These are phyloP conservation scores for Lithobius niger DNA, from an alignment of 1,140 invertebrate genomes.

Conservation along the genomic window DNA sequence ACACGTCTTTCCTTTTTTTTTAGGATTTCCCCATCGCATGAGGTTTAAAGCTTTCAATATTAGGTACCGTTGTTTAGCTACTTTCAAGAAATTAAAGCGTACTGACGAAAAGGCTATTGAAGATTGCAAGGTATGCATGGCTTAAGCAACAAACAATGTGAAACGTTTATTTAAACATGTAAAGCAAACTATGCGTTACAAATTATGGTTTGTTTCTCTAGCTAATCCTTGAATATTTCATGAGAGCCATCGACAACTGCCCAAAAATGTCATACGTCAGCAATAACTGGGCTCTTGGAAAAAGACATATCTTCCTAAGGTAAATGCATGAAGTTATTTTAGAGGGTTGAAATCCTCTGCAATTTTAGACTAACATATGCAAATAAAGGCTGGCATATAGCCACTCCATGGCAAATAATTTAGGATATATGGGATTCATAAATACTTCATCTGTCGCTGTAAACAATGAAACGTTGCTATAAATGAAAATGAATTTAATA, in stretches of 20 bases:
- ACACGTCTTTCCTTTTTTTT: constrained; percentile 12
- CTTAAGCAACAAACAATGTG: too few relatives aligned
- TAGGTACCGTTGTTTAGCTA: constrained; percentile 65
- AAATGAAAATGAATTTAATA: too few relatives aligned
- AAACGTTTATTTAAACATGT: too few relatives aligned
- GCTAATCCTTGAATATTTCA: constrained; percentile 51
- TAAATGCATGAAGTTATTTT: constrained; percentile 21
- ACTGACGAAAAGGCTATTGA: constrained; percentile 66
- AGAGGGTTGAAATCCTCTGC: neutral
- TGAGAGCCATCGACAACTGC: constrained; percentile 30
- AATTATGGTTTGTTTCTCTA: constrained; percentile 20
- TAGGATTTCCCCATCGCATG: constrained; percentile 83
- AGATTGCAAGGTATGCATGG: constrained; percentile 41
- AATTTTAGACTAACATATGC: neutral
- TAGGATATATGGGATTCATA: too few relatives aligned
- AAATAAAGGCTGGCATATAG: neutral
- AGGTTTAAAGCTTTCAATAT: constrained; percentile 84
- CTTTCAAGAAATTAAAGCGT: constrained; percentile 54
- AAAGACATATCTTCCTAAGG: constrained; percentile 77
- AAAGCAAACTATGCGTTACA: neutral
- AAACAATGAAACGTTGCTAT: too few relatives aligned
- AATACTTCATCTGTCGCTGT: too few relatives aligned
- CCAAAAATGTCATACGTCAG: constrained; percentile 32
- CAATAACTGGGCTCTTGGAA: constrained; percentile 78
- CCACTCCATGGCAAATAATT: too few relatives aligned